Evolutionary conservation across 2,113 vertebrate species (phyloP).

Genomic region (Equus przewalskii): DNA sequence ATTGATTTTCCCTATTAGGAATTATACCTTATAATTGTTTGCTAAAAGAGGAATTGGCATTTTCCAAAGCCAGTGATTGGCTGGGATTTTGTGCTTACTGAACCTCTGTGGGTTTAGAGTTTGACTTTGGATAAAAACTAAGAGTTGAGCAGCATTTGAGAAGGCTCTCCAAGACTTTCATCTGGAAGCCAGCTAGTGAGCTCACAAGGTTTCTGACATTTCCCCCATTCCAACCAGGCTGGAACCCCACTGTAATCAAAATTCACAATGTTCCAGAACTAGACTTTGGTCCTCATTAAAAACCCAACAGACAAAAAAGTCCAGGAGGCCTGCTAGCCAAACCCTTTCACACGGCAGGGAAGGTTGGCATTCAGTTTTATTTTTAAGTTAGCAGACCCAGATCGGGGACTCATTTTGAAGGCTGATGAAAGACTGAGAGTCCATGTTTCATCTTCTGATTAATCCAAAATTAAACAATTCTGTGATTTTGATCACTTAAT

Average conservation of each 20-base stretch:
- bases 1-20: conserved; percentile 75
- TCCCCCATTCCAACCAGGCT: conserved; percentile 71
- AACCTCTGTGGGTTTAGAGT: conserved; percentile 61
- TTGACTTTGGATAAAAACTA: conserved; percentile 68
- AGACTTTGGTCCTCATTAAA: conserved; percentile 82
- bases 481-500: conserved; percentile 75
- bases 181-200: conserved; percentile 67
- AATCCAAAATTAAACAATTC: conserved; percentile 83
- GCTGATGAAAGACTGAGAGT: conserved; percentile 71
- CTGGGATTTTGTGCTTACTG: conserved; percentile 64
- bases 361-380: conserved; percentile 75
- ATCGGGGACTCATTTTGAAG: conserved; percentile 74
- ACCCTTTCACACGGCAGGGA: conserved; percentile 78
- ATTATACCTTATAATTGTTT: conserved; percentile 79
- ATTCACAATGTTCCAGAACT: conserved; percentile 82
- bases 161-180: conserved; percentile 75
- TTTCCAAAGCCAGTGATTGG: conserved; percentile 68
- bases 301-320: conserved; percentile 78
- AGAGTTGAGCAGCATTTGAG: conserved; percentile 67
- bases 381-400: conserved; percentile 79
- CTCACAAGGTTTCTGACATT: conserved; percentile 77
- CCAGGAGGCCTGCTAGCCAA: conserved; percentile 74
- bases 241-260: conserved; percentile 83
- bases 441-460: conserved; percentile 75
- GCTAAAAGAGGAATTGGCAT: conserved; percentile 71